Evolutionary conservation across 2,888 invertebrate species (phyloP).

Genomic region (Cynaeus angustus): DNA sequence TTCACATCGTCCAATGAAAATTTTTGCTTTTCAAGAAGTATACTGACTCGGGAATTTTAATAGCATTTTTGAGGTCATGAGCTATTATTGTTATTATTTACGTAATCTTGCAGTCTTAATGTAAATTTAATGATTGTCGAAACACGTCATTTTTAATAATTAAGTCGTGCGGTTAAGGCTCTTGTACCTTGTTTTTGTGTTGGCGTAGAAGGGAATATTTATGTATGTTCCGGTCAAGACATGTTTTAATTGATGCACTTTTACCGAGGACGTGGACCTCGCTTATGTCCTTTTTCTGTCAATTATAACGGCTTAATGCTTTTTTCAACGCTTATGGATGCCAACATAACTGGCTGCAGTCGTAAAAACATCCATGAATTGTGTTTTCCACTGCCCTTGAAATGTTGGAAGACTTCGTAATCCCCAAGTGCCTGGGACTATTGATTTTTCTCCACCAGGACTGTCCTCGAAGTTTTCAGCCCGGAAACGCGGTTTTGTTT

Average conservation of each 20-base stretch:
- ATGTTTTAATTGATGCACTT: conserved; percentile 27
- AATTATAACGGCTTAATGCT: conserved; percentile 2
- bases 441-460: conserved; percentile 14
- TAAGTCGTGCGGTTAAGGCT: conserved; percentile 1
- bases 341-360: conserved; percentile 1
- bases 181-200: background rate
- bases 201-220: too few species aligned
- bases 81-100: conserved; percentile 14
- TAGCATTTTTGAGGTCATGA: conserved; percentile 16
- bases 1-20: conserved; percentile 1
- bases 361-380: background rate
- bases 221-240: conserved; percentile 14
- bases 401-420: conserved; percentile 7
- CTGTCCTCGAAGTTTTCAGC: background rate
- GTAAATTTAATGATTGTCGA: conserved; percentile 21
- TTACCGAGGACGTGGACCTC: conserved; percentile 22
- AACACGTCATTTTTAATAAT: conserved; percentile 27
- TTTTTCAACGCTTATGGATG: background rate
- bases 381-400: conserved; percentile 3
- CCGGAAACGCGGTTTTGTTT: background rate
- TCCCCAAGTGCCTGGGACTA: conserved; percentile 19
- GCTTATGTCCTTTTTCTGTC: too few species aligned
- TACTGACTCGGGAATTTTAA: conserved; percentile 26
- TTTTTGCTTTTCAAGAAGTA: background rate
- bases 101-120: conserved; percentile 21